A percentile compares a stretch with the other conserved stretches of the same genome.
phyloP scores from a whole-genome alignment of 2,113 vertebrate genomes.

The Tonatia bakeri region DNA sequence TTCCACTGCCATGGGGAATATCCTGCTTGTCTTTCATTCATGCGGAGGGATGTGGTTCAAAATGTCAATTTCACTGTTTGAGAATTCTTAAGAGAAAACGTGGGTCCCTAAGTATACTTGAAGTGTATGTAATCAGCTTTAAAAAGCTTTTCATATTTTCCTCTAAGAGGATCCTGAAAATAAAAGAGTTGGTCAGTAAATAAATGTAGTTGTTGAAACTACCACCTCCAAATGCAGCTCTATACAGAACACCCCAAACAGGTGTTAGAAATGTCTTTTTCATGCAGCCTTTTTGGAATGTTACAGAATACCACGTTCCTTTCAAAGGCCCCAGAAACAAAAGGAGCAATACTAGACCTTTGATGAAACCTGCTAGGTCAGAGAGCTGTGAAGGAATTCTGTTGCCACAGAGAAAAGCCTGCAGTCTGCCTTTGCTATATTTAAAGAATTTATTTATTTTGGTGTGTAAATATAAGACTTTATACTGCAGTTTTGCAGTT shows the following conservation, averaged over 20 bases:
- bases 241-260: background rate
- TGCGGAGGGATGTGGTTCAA: background rate
- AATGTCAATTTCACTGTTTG: constrained; percentile 5
- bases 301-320: background rate
- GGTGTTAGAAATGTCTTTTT: background rate
- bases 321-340: background rate
- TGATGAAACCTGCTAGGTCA: background rate
- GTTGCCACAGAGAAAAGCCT: background rate
- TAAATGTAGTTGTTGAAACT: background rate
- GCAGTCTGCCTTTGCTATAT: background rate
- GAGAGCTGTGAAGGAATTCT: background rate
- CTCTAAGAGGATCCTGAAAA: constrained; percentile 10
- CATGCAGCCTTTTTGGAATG: background rate
- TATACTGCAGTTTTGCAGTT: background rate
- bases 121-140: background rate
- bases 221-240: background rate
- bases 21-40: background rate
- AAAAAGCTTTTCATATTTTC: background rate
- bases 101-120: background rate
- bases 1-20: background rate
- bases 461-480: background rate
- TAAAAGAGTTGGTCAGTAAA: background rate
- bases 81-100: constrained; percentile 40
- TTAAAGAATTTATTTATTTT: background rate
- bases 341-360: background rate